These are phyloP conservation scores for Tiaroga cobitis DNA, from an alignment of 2,797 vertebrate species.

Conservation along the genomic window DNA sequence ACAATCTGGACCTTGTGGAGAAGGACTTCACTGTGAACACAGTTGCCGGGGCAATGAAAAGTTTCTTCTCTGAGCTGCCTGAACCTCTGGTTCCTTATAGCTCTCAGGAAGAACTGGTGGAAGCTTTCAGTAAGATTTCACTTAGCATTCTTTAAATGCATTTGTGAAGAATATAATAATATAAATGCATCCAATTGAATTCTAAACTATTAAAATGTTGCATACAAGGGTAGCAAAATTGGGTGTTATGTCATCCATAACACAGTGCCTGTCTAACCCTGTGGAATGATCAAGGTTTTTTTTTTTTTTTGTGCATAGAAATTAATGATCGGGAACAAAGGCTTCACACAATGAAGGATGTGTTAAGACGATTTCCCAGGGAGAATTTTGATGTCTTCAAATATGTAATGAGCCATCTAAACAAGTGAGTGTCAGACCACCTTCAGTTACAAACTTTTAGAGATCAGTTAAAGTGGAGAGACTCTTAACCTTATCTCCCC, in stretches of 20 bases:
- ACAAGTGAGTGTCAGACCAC: constrained; percentile 82
- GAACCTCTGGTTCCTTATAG: constrained; percentile 92
- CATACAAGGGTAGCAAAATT: background rate
- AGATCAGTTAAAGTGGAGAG: background rate
- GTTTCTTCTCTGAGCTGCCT: constrained; percentile 95
- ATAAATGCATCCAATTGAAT: background rate
- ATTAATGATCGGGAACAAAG: constrained; percentile 94
- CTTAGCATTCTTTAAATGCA: background rate
- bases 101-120: constrained; percentile 92
- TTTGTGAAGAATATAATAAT: background rate
- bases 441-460: background rate
- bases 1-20: constrained; percentile 91
- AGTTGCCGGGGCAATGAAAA: constrained; percentile 94
- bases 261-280: background rate
- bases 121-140: constrained; percentile 91
- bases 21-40: constrained; percentile 97
- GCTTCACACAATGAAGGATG: constrained; percentile 91
- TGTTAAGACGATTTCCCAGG: constrained; percentile 89
- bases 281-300: background rate
- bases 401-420: constrained; percentile 91
- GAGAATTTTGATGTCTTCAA: constrained; percentile 97
- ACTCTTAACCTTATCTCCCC: background rate
- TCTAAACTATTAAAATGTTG: constrained; percentile 11
- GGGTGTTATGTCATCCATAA: background rate
- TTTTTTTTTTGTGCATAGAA: constrained; percentile 73